Evolutionary conservation across 1,140 invertebrate species (phyloP).

Genomic region (Pseudoatta argentina): DNA sequence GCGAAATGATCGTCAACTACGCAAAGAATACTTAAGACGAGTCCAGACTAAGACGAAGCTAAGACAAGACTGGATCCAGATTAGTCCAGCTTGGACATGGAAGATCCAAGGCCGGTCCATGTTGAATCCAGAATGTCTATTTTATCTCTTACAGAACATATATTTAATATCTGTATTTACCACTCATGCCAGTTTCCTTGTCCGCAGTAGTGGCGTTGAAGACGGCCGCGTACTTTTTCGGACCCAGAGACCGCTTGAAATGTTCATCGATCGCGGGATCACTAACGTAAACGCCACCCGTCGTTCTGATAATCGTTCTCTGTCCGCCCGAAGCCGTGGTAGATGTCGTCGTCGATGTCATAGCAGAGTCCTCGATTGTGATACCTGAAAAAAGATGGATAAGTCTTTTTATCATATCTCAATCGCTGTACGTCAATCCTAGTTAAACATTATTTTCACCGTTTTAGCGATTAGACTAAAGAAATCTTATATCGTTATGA

Average conservation of each 20-base stretch:
- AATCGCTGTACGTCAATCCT: background rate
- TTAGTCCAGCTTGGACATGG: background rate
- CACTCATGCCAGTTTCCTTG: constrained; percentile 84
- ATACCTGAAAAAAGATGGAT: constrained; percentile 75
- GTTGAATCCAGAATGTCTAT: background rate
- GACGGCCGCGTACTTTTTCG: constrained; percentile 93
- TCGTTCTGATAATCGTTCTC: constrained; percentile 82
- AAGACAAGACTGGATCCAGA: constrained; percentile 15
- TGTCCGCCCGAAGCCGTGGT: constrained; percentile 81
- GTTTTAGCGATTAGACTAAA: background rate
- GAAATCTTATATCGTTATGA: no score
- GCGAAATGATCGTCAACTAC: constrained; percentile 97
- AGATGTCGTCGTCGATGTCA: constrained; percentile 81
- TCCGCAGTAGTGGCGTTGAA: constrained; percentile 88
- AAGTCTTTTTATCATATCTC: background rate
- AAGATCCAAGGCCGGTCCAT: background rate
- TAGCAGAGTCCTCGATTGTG: constrained; percentile 83
- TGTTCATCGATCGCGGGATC: constrained; percentile 98
- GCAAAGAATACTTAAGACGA: constrained; percentile 54
- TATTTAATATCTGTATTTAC: constrained; percentile 70
- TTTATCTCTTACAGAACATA: background rate
- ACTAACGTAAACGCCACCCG: constrained; percentile 82
- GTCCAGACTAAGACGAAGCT: no score
- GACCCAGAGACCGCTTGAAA: constrained; percentile 95
- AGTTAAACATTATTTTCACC: background rate